Base-by-base conservation (phyloP, 2,113 vertebrate genomes). In the Mus spicilegus region DNA sequence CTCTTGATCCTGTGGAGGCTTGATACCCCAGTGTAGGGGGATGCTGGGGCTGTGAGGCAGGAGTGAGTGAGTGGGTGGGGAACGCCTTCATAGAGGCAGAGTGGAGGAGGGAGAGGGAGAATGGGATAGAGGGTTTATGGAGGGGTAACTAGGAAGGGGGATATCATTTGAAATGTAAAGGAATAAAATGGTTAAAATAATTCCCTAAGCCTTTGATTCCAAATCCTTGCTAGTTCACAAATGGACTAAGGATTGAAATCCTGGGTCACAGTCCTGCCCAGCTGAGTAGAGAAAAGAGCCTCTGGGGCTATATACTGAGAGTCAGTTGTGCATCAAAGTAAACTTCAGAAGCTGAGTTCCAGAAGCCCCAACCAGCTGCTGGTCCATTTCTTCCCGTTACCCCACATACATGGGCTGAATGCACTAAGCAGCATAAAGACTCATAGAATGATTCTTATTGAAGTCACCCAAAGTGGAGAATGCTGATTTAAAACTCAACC, bases 261-360 rank as follows among this genome's bases (percentile, higher is more conserved):
- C 0, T 61, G 9, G 5, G 7, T 91, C n/a, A 70, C 46, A 49
- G 17, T 76, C 36, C 28, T 54, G 42, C 26, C 36, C 75, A 78
- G 10, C 5, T 7, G 3, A 84, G 12, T 19, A 4, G 46, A 87
- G 49, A 81, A 67, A 63, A 7, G 20, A 9, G 1, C 2, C 39
- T 72, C 30, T 61, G 17, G 6, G 28, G 80, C 42, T 85, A 16
- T 12, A 39, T 3, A 36, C 42, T 70, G 63, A 95, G 75, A 20
- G 93, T 87, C 89, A 90, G 96, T 93, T 90, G 76, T 96, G 96
- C 63, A 96, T 81, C 73, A 88, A 80, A 97, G 87, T 96, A 98
- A 98, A 95, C 89, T 92, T 90, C 96, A 95, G 96, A 96, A 87
- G 20, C 0, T 5, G 69, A 96, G 65, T 94, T 96, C 97, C 86